Conservation (phyloP, 2,797 vertebrate genomes). For the Babyrousa celebensis region DNA sequence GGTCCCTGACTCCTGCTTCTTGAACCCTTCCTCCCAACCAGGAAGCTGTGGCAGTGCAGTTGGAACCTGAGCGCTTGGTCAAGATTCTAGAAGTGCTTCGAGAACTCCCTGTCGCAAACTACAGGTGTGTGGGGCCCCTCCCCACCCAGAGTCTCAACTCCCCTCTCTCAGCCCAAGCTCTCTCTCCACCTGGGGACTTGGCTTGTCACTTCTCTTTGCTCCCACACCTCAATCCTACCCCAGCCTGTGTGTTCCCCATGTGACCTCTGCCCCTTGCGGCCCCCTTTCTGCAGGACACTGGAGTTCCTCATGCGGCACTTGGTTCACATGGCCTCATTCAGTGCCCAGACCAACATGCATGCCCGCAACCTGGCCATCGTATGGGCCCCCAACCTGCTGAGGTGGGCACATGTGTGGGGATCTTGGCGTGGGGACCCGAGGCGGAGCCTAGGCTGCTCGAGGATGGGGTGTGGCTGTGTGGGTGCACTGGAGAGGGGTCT, state of each 20-base stretch:
- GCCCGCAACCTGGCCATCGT: constrained; percentile 97
- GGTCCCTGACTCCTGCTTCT: background rate
- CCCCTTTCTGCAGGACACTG: constrained; percentile 93
- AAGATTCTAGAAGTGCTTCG: constrained; percentile 96
- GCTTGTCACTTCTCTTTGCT: too few relatives aligned
- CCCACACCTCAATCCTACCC: background rate
- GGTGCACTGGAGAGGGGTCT: background rate
- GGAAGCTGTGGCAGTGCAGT: constrained; percentile 96
- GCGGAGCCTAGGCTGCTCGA: background rate
- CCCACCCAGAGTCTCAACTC: too few relatives aligned
- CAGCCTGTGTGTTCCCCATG: background rate
- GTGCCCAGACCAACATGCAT: constrained; percentile 96
- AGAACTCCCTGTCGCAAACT: constrained; percentile 94
- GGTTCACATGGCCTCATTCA: constrained; percentile 94
- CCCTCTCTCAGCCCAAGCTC: too few relatives aligned
- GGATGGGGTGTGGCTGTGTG: background rate
- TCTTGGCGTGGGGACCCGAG: background rate
- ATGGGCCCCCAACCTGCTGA: constrained; percentile 98
- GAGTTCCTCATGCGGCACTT: constrained; percentile 97
- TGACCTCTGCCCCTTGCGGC: background rate
- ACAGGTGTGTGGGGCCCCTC: constrained; percentile 91
- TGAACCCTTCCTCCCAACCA: constrained; percentile 78
- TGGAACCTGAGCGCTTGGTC: constrained; percentile 95
- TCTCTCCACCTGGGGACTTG: background rate
- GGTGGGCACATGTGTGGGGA: constrained; percentile 88